Evolutionary conservation across 2,797 vertebrate genomes (phyloP).

Genomic region (Muscicapa striata): DNA sequence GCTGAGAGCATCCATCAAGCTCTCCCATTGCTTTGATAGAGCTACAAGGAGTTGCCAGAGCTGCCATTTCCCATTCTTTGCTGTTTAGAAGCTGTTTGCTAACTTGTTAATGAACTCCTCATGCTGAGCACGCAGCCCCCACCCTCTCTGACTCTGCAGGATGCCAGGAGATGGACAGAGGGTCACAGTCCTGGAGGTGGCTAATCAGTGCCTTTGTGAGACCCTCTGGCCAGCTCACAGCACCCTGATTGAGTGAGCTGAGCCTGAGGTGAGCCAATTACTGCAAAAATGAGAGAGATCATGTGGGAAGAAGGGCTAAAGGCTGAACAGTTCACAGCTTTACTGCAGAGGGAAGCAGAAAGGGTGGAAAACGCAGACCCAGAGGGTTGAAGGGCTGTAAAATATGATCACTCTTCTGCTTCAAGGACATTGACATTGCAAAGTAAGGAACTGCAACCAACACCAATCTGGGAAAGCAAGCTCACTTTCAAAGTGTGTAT

Average conservation of each 20-base stretch:
- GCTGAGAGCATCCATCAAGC: not conserved
- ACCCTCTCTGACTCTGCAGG: not conserved
- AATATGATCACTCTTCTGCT: not conserved
- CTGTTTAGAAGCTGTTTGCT: not conserved
- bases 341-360: not conserved
- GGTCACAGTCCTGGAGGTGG: not conserved
- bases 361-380: not conserved
- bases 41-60: not conserved
- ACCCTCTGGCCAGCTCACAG: not conserved
- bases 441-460: not conserved
- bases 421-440: not conserved
- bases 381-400: not conserved
- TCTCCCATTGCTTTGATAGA: not conserved
- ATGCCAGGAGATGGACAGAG: not conserved
- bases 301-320: not conserved
- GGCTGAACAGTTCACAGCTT: not conserved
- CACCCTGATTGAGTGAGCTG: not conserved
- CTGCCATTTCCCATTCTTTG: not conserved
- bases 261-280: conserved; percentile 29
- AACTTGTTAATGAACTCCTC: not conserved
- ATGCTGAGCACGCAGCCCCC: not conserved
- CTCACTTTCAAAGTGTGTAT: not conserved
- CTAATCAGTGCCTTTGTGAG: not conserved
- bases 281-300: not conserved
- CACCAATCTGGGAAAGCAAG: not conserved